Evolutionary conservation across 2,888 invertebrate species (phyloP).

Genomic region (Leucophenga montana): DNA sequence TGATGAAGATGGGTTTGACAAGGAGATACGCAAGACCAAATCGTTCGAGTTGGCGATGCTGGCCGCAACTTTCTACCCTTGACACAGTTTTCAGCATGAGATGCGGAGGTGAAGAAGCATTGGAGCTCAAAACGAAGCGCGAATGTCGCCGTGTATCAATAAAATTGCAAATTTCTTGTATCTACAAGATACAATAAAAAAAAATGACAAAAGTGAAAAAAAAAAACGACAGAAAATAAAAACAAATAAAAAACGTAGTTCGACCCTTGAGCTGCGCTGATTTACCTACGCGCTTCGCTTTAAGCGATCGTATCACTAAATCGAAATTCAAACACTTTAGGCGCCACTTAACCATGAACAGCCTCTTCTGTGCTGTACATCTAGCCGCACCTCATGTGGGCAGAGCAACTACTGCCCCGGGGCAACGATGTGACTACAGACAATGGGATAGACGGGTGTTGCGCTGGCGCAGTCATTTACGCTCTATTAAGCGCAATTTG

Average conservation of each 20-base stretch:
- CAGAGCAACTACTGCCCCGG: not conserved
- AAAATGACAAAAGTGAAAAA: not conserved
- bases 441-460: not conserved
- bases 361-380: too few species aligned
- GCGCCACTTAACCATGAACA: too few species aligned
- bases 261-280: not conserved
- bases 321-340: too few species aligned
- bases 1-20: not conserved
- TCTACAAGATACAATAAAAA: not conserved
- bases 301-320: not conserved
- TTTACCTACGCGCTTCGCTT: not conserved
- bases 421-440: too few species aligned
- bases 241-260: not conserved
- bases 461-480: not conserved
- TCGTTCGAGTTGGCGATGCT: constrained; percentile 37
- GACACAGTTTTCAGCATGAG: constrained; percentile 45
- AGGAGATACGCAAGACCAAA: constrained; percentile 12
- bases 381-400: not conserved
- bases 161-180: constrained; percentile 6
- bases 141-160: not conserved
- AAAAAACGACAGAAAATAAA: not conserved
- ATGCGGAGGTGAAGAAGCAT: not conserved
- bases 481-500: constrained; percentile 2
- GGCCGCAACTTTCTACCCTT: constrained; percentile 43
- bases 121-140: not conserved